Evolutionary conservation across 2,888 invertebrate species (phyloP), one percentile per base, ranked within the genome.

Genomic region (Papilio demoleus): DNA sequence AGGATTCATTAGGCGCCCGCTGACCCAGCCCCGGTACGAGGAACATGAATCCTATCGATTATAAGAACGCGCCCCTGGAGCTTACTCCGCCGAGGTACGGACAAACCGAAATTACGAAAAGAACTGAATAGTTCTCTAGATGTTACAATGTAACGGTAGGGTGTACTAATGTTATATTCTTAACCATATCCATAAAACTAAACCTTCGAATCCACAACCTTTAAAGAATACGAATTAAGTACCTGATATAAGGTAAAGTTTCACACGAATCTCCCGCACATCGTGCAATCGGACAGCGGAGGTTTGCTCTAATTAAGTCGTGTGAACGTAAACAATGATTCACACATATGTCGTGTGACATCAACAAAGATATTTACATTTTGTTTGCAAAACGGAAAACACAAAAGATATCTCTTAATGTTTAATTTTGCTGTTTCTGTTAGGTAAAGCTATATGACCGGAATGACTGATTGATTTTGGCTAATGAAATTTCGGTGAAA

Each of bases 181-280:
- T n/a, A n/a, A n/a, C n/a, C n/a, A n/a, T n/a, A n/a, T n/a, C n/a
- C n/a, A n/a, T n/a, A n/a, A n/a, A n/a, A n/a, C n/a, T 31, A 31
- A 31, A 31, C 6, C 4, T 31, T 6, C 31, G 31, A 31, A 31
- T 31, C 31, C 47, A 1, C 12, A 22, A 22, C 11, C 22, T n/a
- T 11, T 6, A 22, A 8, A 12, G 11, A n/a, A 22, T 3, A 22
- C 1, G 12, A 47, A 12, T 47, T 4, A 22, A 12, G 22, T 47
- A 47, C 11, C 11, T 12, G 22, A 11, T 12, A 1, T 22, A 47
- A 47, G 19, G 8, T 22, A 50, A 42, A 34, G 47, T 34, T 47
- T 50, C 63, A 14, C 63, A 63, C 47, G 36, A 62, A 47, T 47
- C 34, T 63, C 63, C 63, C 47, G 34, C 36, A 47, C n/a, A 6